Base-by-base conservation (phyloP, 2,113 vertebrate genomes). In the Trogon melanurus region DNA sequence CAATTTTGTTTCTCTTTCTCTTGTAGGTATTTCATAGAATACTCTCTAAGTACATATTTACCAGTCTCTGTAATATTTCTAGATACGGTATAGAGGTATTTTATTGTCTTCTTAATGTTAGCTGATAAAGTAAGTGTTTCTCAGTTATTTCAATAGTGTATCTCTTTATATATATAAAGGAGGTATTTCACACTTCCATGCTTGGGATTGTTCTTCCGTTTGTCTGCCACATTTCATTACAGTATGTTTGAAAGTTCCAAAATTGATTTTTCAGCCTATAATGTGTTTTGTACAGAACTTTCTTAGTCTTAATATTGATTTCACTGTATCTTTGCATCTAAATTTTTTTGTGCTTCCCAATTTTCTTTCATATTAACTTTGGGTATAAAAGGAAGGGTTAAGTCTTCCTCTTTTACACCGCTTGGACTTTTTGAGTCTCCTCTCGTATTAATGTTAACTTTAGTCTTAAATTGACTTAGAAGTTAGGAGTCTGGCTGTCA, bases 51-150 rank as follows among this genome's bases (percentile, higher is more conserved):
- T 81, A 85, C 73, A 21, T 95, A 94, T 95, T 93, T 94, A 87
- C 93, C 76, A 30, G 44, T 36, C 30, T 87, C 80, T 69, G 61
- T 91, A 92, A 96, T 91, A 81, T 91, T 81, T 72, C 73, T 85
- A 87, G 94, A 85, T 87, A 75, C 3, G 13, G 58, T 95, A 85
- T 80, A 94, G 88, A 92, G 64, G 19, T 89, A 84, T 91, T 97
- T 97, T 95, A 95, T 91, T 87, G 93, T 79, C 78, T 95, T 89
- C 86, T 38, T 94, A 94, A 94, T 96, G 93, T 89, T 91, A 79
- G 86, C 53, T 96, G 95, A 91, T 95, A 91, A 85, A 89, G 91
- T 85, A 88, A 95, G 82, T 85, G 85, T 95, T 96, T 95, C 62
- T 89, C 71, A 60, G 57, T 95, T 95, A 96, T 85, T 95, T 89